These are phyloP conservation scores for Oncopeltus fasciatus DNA, from an alignment of 1,140 invertebrate species.

Conservation along the genomic window DNA sequence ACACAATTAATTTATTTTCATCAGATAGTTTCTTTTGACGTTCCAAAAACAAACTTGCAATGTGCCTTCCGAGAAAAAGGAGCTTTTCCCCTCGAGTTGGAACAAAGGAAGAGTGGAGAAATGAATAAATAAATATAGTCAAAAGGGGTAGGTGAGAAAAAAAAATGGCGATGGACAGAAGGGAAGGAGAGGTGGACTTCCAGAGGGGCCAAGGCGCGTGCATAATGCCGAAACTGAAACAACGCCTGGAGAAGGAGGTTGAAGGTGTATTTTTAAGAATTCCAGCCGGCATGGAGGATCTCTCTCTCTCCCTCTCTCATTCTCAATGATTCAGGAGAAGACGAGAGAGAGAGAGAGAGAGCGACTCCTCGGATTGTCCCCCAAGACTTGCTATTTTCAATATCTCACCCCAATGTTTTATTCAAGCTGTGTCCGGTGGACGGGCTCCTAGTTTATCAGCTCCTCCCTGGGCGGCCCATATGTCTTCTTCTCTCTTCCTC, in stretches of 20 bases:
- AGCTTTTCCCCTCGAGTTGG: too few species aligned
- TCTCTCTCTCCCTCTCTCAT: background rate
- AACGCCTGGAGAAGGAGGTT: background rate
- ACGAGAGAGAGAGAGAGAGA: background rate
- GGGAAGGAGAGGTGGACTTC: background rate
- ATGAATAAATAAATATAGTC: too few species aligned
- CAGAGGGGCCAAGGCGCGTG: too few species aligned
- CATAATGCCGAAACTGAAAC: background rate
- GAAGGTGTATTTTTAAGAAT: background rate
- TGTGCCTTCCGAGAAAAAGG: too few species aligned
- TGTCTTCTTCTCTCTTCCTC: too few species aligned
- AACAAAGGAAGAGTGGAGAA: too few species aligned
- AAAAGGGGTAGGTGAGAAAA: too few species aligned
- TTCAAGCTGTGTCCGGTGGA: background rate
- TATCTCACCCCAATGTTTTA: background rate
- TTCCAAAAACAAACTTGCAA: too few species aligned
- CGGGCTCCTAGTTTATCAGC: background rate
- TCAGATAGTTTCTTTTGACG: too few species aligned
- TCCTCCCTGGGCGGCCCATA: too few species aligned
- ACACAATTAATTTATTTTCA: too few species aligned
- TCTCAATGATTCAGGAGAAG: background rate
- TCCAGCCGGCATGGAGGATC: background rate
- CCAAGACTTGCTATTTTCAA: constrained; percentile 4
- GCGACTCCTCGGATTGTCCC: constrained; percentile 1
- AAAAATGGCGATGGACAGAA: background rate